phyloP scores from a whole-genome alignment of 2,797 vertebrate species.

The Cryptoblepharus egeriae region DNA sequence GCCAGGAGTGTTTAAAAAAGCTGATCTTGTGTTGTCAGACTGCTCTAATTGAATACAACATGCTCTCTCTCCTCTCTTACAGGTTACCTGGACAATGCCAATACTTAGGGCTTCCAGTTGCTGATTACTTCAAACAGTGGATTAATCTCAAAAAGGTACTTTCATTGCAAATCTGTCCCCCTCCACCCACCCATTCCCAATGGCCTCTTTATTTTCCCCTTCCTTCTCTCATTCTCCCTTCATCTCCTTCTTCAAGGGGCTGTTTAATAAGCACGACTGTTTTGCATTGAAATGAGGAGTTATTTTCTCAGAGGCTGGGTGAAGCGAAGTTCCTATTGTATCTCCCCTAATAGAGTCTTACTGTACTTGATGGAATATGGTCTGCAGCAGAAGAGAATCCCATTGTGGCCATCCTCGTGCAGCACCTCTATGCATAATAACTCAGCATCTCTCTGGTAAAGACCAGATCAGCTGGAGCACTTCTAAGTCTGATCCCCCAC shows the following conservation, averaged over 20 bases:
- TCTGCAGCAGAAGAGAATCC: constrained; percentile 69
- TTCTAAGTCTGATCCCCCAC: constrained; percentile 34
- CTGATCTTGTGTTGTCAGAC: constrained; percentile 63
- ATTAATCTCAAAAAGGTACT: constrained; percentile 89
- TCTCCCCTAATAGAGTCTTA: constrained; percentile 71
- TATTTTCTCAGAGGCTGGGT: constrained; percentile 71
- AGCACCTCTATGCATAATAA: constrained; percentile 55
- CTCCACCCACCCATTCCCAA: neutral
- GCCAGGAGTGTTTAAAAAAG: constrained; percentile 61
- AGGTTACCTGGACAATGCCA: constrained; percentile 87
- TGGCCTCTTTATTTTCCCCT: constrained; percentile 33
- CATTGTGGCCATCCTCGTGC: constrained; percentile 56
- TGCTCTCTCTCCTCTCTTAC: constrained; percentile 75
- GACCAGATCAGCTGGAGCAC: constrained; percentile 30
- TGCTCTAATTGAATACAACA: constrained; percentile 68
- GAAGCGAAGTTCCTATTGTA: constrained; percentile 70
- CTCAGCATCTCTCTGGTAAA: constrained; percentile 32
- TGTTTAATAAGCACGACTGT: constrained; percentile 83
- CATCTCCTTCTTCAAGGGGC: constrained; percentile 68
- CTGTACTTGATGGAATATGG: constrained; percentile 72
- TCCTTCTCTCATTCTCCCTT: constrained; percentile 40
- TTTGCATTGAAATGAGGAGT: constrained; percentile 91
- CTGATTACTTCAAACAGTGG: constrained; percentile 89
- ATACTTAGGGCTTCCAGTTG: constrained; percentile 84
- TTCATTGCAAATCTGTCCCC: constrained; percentile 61